Evolutionary conservation across 2,113 vertebrate species (phyloP).

Genomic region (Gorilla gorilla): DNA sequence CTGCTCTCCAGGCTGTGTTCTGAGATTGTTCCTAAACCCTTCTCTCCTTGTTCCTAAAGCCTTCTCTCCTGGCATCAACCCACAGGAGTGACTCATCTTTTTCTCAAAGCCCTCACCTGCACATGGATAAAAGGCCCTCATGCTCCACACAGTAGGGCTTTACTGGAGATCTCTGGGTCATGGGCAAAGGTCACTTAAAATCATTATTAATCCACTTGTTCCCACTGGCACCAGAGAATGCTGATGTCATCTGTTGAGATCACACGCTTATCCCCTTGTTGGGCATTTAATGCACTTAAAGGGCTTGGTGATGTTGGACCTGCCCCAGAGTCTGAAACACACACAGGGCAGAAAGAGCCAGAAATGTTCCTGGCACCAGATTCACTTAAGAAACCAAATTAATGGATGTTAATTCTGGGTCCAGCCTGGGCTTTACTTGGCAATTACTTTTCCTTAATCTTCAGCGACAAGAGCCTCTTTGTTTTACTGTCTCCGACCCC

Average conservation of each 20-base stretch:
- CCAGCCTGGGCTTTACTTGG: neutral
- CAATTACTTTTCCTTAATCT: neutral
- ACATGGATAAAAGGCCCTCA: too few relatives aligned
- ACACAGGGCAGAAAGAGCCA: too few relatives aligned
- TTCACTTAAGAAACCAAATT: neutral
- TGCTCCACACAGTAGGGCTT: neutral
- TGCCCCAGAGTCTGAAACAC: too few relatives aligned
- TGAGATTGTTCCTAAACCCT: neutral
- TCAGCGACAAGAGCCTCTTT: neutral
- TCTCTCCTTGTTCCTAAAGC: neutral
- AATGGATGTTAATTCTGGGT: neutral
- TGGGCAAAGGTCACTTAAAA: neutral
- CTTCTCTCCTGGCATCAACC: neutral
- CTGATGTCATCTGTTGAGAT: neutral
- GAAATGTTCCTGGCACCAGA: neutral
- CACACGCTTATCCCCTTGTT: neutral
- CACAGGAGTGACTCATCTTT: neutral
- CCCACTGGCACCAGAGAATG: neutral
- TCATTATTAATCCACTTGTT: neutral
- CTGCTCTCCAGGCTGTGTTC: too few relatives aligned
- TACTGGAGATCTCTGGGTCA: neutral
- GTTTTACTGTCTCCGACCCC: neutral
- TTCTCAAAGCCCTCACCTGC: neutral
- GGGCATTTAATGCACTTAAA: neutral
- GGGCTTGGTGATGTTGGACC: neutral